Conservation (phyloP, 2,113 vertebrate species). For the Halichoeres trimaculatus region DNA sequence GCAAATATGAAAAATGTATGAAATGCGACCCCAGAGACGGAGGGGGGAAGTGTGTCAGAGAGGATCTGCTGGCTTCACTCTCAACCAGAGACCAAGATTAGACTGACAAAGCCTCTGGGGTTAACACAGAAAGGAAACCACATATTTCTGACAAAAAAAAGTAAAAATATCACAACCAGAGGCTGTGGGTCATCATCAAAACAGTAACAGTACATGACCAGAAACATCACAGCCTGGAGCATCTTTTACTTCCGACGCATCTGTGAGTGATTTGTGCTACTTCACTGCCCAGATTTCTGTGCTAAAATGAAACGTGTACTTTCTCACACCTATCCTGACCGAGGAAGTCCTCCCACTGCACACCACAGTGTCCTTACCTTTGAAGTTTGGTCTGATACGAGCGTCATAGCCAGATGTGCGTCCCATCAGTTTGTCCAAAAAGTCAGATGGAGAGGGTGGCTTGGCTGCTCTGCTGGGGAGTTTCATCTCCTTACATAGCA, state of each 20-base stretch:
- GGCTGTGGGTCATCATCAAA: conserved; percentile 72
- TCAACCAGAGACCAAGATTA: conserved; percentile 27
- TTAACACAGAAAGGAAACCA: conserved; percentile 41
- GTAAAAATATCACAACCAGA: conserved; percentile 47
- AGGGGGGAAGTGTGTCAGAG: conserved; percentile 70
- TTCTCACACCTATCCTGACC: conserved; percentile 48
- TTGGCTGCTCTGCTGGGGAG: conserved; percentile 77
- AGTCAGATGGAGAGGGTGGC: conserved; percentile 92
- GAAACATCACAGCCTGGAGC: conserved; percentile 50
- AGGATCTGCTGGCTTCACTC: conserved; percentile 63
- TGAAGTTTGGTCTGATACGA: conserved; percentile 96
- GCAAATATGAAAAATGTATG: conserved; percentile 79
- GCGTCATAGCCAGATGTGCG: conserved; percentile 94
- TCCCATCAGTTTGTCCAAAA: conserved; percentile 97
- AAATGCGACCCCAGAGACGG: conserved; percentile 65
- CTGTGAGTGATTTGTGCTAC: conserved; percentile 64
- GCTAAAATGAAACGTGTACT: conserved; percentile 16
- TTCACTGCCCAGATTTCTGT: conserved; percentile 34
- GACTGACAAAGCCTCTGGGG: conserved; percentile 73
- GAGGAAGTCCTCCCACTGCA: conserved; percentile 16
- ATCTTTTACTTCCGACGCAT: conserved; percentile 53
- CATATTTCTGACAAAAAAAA: conserved; percentile 54
- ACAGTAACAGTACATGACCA: conserved; percentile 38
- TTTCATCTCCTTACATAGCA: conserved; percentile 86
- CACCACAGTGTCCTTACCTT: conserved; percentile 83